Evolutionary conservation across 2,113 vertebrate species (phyloP), one percentile per base, ranked within the genome.

Genomic region (Rhea pennata): DNA sequence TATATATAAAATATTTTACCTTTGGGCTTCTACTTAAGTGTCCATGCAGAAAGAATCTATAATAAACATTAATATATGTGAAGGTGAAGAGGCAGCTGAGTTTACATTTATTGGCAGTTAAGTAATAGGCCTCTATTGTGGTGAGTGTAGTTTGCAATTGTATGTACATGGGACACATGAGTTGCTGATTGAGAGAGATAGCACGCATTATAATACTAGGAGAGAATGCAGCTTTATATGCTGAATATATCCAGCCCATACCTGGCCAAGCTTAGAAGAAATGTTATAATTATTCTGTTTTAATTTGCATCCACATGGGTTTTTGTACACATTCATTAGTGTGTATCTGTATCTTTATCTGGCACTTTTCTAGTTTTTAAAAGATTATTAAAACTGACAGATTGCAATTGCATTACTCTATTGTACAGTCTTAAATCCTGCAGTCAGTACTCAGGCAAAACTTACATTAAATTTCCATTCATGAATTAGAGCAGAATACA

Each of bases 211-310:
- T 48, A 79, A 39, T 16, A 27, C n/a, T 12, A 85, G 65, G 40
- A 84, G 31, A 80, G 24, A 78, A 89, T 50, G 33, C 78, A 22
- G 77, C 39, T 78, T 81, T 29, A 54, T 26, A 24, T 5, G 40
- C 39, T 92, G 42, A 76, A 48, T 72, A 36, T n/a, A 62, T 80
- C 39, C 26, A 36, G n/a, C 17, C 89, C 39, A 20, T 84, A 74
- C 29, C 56, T 72, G 51, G 51, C 48, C 53, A 61, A 51, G 75
- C 66, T 84, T 94, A 96, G 61, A 89, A 85, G 27, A 5, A 69
- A 21, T 16, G 59, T 87, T 84, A 39, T 82, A 87, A 51, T 87
- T n/a, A 33, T 91, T 83, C 36, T 82, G 15, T 75, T 91, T 50
- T 85, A 27, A 65, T 90, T 90, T 87, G 42, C 33, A 64, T 89